Conservation (phyloP, 2,888 invertebrate species). For the Chloroclystis v-ata region DNA sequence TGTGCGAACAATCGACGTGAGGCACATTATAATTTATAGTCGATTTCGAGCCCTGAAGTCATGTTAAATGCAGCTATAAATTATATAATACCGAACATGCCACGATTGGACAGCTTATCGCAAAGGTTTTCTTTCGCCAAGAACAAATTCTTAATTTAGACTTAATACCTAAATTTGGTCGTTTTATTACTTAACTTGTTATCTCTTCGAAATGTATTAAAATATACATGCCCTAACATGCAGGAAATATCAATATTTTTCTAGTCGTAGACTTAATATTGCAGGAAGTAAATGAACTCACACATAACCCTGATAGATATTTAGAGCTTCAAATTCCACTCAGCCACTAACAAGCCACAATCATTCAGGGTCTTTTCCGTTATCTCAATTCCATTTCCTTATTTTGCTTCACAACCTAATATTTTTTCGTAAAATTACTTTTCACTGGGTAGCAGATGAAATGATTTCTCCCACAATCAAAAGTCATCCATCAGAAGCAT, state of each 20-base stretch:
- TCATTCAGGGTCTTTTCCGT: conserved; percentile 46
- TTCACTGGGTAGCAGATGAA: conserved; percentile 1
- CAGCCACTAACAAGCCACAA: conserved; percentile 30
- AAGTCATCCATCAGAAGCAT: conserved; percentile 15
- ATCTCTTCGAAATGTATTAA: no score
- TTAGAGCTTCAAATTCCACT: conserved; percentile 32
- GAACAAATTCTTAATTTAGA: no score
- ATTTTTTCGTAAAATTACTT: neutral
- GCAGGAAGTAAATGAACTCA: neutral
- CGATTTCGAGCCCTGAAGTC: conserved; percentile 4
- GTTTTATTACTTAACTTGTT: no score
- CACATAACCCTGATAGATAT: conserved; percentile 28
- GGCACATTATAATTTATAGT: no score
- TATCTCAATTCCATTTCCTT: conserved; percentile 30
- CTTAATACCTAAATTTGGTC: no score
- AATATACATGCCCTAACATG: no score
- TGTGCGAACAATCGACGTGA: no score
- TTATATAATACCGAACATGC: conserved; percentile 8
- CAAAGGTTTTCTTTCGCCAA: no score
- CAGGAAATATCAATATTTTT: no score
- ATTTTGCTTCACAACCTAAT: neutral
- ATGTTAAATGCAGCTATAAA: conserved; percentile 10
- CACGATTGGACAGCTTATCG: no score
- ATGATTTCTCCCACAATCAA: conserved; percentile 6
- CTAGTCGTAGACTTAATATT: no score